Evolutionary conservation across 1,140 invertebrate genomes (phyloP), one percentile per base, ranked within the genome.

Genomic region (Trichonephila clavipes): DNA sequence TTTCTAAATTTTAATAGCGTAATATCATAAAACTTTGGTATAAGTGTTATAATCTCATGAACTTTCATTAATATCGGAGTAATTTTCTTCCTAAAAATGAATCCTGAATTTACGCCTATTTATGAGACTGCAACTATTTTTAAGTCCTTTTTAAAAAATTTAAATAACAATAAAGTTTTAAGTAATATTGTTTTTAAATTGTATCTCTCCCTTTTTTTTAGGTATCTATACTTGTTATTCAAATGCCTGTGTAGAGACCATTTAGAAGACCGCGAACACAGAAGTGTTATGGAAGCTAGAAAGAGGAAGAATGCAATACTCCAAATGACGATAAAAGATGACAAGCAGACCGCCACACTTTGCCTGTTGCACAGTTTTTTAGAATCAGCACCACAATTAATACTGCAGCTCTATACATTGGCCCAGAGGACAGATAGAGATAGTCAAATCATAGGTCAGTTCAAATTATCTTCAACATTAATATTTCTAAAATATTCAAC

Each of bases 271-370:
- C 61, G 88, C n/a, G 88, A 94, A 0, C 94, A 94, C 58, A 40
- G 88, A 7, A 92, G 93, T 59, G 85, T 93, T n/a, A 93, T 93
- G 87, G 90, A 90, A 72, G 81, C 86, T 1, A 44, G 91, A 24
- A 94, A 94, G 77, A 62, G 93, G 28, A 94, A 72, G 62, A 94
- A 94, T 59, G 93, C 93, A 0, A 64, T 89, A 19, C 87, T 82
- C 10, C 93, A 94, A 24, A 83, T 95, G 89, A 95, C 92, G 16
- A 93, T 95, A n/a, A 83, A 94, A 24, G 95, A 95, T 58, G 95
- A 95, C 90, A 94, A 94, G 18, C 95, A 95, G 64, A 94, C 94
- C 19, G 94, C 95, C n/a, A 81, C 94, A 19, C 90, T 95, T n/a
- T 94, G 94, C n/a, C 83, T 95, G 21, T 62, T 95, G 18, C 94